Evolutionary conservation across 2,113 vertebrate species (phyloP).

Genomic region (Excalfactoria chinensis): DNA sequence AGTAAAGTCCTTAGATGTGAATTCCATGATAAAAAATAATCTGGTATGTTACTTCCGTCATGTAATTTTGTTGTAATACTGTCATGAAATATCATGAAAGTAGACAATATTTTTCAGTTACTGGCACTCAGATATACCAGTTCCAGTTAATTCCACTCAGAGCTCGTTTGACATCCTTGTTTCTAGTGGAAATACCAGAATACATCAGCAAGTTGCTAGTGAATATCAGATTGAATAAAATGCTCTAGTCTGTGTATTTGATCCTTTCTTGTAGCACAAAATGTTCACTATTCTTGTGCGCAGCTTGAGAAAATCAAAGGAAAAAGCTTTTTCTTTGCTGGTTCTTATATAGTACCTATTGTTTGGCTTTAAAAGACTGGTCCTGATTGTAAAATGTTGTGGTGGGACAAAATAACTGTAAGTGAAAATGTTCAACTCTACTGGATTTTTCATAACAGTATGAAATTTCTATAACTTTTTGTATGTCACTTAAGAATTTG

Average conservation of each 20-base stretch:
- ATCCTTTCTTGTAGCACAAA: neutral
- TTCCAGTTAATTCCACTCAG: neutral
- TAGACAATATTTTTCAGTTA: neutral
- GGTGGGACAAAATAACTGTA: neutral
- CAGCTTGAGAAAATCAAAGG: neutral
- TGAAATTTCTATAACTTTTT: neutral
- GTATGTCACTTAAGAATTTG: neutral
- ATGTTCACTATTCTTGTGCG: neutral
- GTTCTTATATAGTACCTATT: neutral
- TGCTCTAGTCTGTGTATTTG: neutral
- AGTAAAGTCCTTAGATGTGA: neutral
- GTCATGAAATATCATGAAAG: neutral
- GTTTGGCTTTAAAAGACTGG: neutral
- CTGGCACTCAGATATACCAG: neutral
- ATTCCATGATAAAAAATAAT: neutral
- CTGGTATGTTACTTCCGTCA: neutral
- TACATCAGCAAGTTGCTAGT: neutral
- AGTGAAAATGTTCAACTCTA: neutral
- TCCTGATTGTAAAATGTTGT: neutral
- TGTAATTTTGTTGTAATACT: neutral
- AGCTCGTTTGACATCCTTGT: neutral
- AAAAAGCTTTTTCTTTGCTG: neutral
- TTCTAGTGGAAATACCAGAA: neutral
- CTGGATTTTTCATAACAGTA: neutral
- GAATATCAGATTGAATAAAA: neutral